Percentiles rank a stretch among this genome's conserved stretches.
Evolutionary conservation across 2,113 vertebrate species (phyloP).

Genomic region (Passerina amoena): DNA sequence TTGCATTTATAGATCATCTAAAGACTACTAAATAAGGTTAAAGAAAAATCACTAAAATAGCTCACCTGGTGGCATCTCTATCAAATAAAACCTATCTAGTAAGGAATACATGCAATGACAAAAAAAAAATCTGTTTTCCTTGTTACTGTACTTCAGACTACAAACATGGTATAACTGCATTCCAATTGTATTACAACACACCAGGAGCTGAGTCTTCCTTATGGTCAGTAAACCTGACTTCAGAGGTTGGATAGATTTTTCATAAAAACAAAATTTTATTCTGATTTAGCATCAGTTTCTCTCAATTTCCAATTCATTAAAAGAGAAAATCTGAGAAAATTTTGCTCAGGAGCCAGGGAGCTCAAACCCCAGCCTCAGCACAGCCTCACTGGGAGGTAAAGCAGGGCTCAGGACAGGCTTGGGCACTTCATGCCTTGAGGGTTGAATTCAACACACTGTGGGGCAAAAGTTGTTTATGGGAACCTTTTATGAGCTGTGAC

Average conservation of each 20-base stretch:
- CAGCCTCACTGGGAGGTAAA: neutral
- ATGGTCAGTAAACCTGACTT: neutral
- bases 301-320: neutral
- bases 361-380: fast-evolving
- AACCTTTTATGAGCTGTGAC: neutral
- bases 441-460: neutral
- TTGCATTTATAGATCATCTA: neutral
- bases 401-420: neutral
- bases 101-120: neutral
- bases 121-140: neutral
- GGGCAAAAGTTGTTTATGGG: neutral
- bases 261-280: neutral
- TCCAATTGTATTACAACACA: neutral
- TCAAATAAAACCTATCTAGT: neutral
- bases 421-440: neutral
- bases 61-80: neutral
- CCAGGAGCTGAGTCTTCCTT: neutral
- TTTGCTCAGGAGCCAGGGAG: neutral
- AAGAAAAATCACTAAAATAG: neutral
- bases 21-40: neutral
- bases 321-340: neutral
- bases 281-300: neutral
- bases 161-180: neutral
- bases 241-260: neutral
- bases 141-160: neutral